phyloP scores from a whole-genome alignment of 2,888 invertebrate species.

The Nymphalis polychloros region DNA sequence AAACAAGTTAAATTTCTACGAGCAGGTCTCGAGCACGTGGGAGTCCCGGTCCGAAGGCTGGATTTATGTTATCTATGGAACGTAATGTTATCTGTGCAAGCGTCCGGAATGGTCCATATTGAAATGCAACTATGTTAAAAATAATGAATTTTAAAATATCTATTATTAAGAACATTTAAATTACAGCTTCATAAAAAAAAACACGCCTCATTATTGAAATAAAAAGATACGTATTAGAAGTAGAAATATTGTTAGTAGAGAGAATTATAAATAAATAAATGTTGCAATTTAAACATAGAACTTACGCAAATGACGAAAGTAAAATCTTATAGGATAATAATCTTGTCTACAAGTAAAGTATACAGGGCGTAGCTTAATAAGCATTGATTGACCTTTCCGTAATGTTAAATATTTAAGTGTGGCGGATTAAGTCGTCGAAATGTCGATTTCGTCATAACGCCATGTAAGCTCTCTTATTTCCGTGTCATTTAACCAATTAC shows the following conservation, averaged over 20 bases:
- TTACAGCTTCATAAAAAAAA: too few relatives aligned
- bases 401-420: conserved; percentile 27
- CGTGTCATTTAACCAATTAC: conserved; percentile 54
- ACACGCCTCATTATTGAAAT: too few relatives aligned
- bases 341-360: conserved; percentile 16
- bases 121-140: conserved; percentile 26
- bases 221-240: too few relatives aligned
- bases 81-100: conserved; percentile 43
- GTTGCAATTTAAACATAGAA: background rate
- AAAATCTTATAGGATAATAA: conserved; percentile 17
- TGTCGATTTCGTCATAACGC: conserved; percentile 46
- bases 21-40: conserved; percentile 43
- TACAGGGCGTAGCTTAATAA: conserved; percentile 22
- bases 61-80: conserved; percentile 45
- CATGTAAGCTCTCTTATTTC: conserved; percentile 44
- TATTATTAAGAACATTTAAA: too few relatives aligned
- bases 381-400: conserved; percentile 28
- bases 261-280: background rate
- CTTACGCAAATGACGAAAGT: background rate
- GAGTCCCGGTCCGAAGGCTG: conserved; percentile 42
- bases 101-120: conserved; percentile 41
- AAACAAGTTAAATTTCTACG: conserved; percentile 39
- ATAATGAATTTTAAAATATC: too few relatives aligned
- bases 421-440: conserved; percentile 50
- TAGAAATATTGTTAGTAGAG: too few relatives aligned